Conservation (phyloP, 2,888 invertebrate genomes). For the Bellardia bayeri region DNA sequence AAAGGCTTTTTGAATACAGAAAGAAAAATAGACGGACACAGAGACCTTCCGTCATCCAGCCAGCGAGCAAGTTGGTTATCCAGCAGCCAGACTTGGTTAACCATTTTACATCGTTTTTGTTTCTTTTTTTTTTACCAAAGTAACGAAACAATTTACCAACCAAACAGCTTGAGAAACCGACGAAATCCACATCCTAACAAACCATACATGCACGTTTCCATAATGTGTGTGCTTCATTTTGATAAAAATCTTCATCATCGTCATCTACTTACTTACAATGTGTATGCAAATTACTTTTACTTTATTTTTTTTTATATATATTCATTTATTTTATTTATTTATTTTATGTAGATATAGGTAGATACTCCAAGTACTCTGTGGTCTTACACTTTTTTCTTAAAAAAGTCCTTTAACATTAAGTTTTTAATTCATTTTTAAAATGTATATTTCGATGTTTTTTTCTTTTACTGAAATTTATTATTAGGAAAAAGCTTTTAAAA, state of each 20-base stretch:
- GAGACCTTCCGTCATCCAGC: conserved; percentile 27
- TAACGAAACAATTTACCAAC: conserved; percentile 50
- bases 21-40: conserved; percentile 33
- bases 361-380: conserved; percentile 45
- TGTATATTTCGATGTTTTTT: conserved; percentile 8
- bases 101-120: conserved; percentile 59
- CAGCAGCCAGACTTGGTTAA: conserved; percentile 47
- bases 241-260: conserved; percentile 4
- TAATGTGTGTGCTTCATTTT: conserved; percentile 28
- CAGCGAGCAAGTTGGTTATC: conserved; percentile 39
- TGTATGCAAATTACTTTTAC: conserved; percentile 65
- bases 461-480: background rate
- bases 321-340: conserved; percentile 32
- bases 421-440: conserved; percentile 57
- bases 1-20: conserved; percentile 53
- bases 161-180: conserved; percentile 27
- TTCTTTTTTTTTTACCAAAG: conserved; percentile 42
- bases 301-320: conserved; percentile 54
- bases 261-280: conserved; percentile 36
- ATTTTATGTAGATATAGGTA: conserved; percentile 42
- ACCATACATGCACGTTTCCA: conserved; percentile 53
- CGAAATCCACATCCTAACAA: conserved; percentile 47
- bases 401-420: conserved; percentile 48
- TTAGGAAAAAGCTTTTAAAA: conserved; percentile 46
- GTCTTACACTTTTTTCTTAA: conserved; percentile 34